Conservation (phyloP, 92 coral and sea anemone species). For the Palythoa grandiflora region DNA sequence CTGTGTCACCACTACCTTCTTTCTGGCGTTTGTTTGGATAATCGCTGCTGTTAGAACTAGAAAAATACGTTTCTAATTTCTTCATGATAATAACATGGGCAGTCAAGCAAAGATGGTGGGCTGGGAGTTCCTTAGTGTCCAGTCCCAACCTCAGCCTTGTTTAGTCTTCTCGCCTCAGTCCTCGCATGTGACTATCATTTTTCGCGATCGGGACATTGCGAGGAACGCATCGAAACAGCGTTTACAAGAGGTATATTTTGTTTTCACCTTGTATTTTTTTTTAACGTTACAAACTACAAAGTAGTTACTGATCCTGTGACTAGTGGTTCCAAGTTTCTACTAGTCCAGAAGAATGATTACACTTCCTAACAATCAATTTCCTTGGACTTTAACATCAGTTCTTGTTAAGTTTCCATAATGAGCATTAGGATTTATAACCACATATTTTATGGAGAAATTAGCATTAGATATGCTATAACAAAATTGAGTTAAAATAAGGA, state of each 20-base stretch:
- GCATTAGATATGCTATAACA: too few relatives aligned
- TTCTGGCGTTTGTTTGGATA: too few relatives aligned
- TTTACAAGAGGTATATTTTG: not conserved
- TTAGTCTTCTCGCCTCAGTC: constrained; percentile 16
- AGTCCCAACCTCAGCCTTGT: constrained; percentile 35
- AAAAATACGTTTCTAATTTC: too few relatives aligned
- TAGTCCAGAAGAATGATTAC: not conserved
- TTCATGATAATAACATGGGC: not conserved
- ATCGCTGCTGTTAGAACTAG: too few relatives aligned
- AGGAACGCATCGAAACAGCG: not conserved
- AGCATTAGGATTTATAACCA: not conserved
- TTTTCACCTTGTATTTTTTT: too few relatives aligned
- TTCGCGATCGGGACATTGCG: not conserved
- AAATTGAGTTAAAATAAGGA: too few relatives aligned
- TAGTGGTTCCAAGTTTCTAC: too few relatives aligned
- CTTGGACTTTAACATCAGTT: constrained; percentile 10
- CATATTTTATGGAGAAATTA: constrained; percentile 24
- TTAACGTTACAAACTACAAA: too few relatives aligned
- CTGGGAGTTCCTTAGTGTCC: not conserved
- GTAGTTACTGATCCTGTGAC: too few relatives aligned
- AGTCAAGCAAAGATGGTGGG: not conserved
- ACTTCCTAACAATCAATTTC: constrained; percentile 11
- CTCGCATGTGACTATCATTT: not conserved
- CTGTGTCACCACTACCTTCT: too few relatives aligned
- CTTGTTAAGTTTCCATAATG: constrained; percentile 19